Evolutionary conservation across 2,113 vertebrate species (phyloP), one percentile per base, ranked within the genome.

Genomic region (Alligator mississippiensis): DNA sequence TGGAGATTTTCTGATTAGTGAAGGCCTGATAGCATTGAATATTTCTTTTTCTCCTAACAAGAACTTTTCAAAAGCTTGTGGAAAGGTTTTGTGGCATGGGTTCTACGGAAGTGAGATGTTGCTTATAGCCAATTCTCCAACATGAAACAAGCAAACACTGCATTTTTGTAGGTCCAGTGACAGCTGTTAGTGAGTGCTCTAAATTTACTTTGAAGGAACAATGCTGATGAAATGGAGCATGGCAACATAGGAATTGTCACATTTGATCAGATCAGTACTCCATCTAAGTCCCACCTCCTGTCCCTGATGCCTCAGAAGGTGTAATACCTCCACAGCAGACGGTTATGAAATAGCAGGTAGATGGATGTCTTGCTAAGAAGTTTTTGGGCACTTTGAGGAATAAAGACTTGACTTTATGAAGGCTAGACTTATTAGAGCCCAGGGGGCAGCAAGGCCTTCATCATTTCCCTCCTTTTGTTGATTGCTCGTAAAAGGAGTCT

Each of bases 211-310:
- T 79, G 27, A 93, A 93, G 68, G n/a, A 95, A 77, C 47, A 84
- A 81, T 59, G 72, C 62, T 93, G 88, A 82, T 90, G 91, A 97
- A 96, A 85, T 74, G 93, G 91, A 93, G 86, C 86, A 85, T 83
- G 94, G 88, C 84, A 90, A 90, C 58, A 81, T 60, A 80, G 75
- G 84, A 90, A 83, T 93, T 91, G 80, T 94, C 95, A 84, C 54
- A 94, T 92, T 68, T 87, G 77, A 93, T 95, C 86, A 93, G 84
- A 90, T 13, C 74, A 85, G 63, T 54, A 28, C 79, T 81, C 93
- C 63, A 47, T 38, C 84, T 90, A 60, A 57, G 64, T 88, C 91
- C 94, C 60, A 34, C 86, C 62, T 90, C 30, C 85, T 77, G 34
- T 91, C 85, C 91, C 74, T 87, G 25, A n/a, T 89, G 90, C 74